These are phyloP conservation scores for Dione vanillae DNA, from an alignment of 2,888 invertebrate species.

Conservation along the genomic window DNA sequence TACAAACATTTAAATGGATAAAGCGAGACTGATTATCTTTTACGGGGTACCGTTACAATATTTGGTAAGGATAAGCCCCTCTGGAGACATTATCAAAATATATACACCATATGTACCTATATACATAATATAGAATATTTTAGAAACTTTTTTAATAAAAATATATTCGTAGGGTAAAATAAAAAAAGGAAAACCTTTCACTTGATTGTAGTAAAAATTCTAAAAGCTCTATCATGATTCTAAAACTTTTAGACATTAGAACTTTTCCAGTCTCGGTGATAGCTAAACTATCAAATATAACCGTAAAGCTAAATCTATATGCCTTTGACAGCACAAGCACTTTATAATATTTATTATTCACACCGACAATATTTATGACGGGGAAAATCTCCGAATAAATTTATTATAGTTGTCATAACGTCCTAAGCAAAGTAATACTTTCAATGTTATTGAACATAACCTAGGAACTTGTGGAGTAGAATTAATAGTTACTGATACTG, in stretches of 20 bases:
- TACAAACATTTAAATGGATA: neutral
- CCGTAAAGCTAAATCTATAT: neutral
- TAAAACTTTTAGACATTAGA: slow-evolving; percentile 7
- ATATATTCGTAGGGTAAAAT: neutral
- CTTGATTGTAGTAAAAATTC: neutral
- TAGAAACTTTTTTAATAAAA: neutral
- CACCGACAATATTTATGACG: neutral
- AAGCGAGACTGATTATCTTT: neutral
- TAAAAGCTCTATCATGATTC: neutral
- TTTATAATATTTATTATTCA: neutral
- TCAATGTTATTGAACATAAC: no score
- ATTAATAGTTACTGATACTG: no score
- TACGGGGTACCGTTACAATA: neutral
- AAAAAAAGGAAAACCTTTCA: neutral
- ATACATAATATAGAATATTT: no score
- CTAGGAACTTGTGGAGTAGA: no score
- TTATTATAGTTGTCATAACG: neutral
- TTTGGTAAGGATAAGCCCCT: neutral
- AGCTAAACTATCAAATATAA: neutral
- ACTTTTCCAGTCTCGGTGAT: neutral
- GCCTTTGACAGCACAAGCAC: slow-evolving; percentile 6
- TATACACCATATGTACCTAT: neutral
- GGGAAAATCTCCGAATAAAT: neutral
- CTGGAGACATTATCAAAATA: neutral
- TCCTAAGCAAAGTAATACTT: neutral